These are phyloP conservation scores for Periophthalmus magnuspinnatus DNA, from an alignment of 2,797 vertebrate genomes.

Conservation along the genomic window DNA sequence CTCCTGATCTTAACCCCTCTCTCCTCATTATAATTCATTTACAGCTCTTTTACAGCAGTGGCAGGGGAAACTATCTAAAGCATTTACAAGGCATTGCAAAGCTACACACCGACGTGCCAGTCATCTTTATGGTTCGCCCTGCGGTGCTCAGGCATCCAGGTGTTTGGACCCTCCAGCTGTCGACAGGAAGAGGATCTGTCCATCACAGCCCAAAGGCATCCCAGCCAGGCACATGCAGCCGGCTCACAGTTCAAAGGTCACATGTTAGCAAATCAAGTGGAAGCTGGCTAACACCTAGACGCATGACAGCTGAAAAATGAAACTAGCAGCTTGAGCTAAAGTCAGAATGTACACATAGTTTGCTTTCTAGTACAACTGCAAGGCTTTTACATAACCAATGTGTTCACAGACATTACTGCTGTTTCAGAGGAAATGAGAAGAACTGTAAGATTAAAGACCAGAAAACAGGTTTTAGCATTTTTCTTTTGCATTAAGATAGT, in stretches of 20 bases:
- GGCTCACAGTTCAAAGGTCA: slow-evolving; percentile 40
- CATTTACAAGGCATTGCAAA: slow-evolving; percentile 61
- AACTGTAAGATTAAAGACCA: not conserved
- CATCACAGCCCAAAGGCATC: slow-evolving; percentile 33
- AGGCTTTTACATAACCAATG: not conserved
- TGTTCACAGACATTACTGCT: not conserved
- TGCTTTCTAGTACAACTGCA: slow-evolving; percentile 17
- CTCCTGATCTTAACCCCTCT: slow-evolving; percentile 1
- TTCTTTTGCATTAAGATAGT: not conserved
- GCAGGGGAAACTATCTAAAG: slow-evolving; percentile 44
- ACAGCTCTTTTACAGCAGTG: slow-evolving; percentile 38
- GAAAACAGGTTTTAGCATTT: not conserved
- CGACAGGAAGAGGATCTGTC: slow-evolving; percentile 57
- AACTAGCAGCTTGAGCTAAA: not conserved
- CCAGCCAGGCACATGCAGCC: slow-evolving; percentile 27
- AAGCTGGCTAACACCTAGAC: slow-evolving; percentile 16
- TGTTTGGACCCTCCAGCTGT: slow-evolving; percentile 64
- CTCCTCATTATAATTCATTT: slow-evolving; percentile 48
- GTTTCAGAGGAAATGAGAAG: not conserved
- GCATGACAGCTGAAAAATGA: not conserved
- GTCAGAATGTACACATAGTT: slow-evolving; percentile 1
- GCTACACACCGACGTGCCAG: slow-evolving; percentile 17
- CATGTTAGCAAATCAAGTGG: slow-evolving; percentile 34
- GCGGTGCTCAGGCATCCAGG: slow-evolving; percentile 51
- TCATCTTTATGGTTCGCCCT: slow-evolving; percentile 39